Base-by-base conservation (phyloP, 2,888 invertebrate species). In the Tetanocera ferruginea region DNA sequence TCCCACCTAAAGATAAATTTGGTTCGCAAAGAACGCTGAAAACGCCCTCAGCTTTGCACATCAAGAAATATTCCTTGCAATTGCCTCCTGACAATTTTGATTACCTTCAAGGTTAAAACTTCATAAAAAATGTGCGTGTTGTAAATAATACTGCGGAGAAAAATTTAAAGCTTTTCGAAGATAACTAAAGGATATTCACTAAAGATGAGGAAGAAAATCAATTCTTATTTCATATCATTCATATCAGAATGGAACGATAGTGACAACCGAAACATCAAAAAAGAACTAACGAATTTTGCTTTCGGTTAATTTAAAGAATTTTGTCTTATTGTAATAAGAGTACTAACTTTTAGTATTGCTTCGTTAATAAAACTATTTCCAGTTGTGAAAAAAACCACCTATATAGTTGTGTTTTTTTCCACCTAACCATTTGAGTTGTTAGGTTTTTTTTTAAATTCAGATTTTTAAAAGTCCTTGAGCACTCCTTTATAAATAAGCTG, bases 21-120 rank as follows among this genome's bases (percentile, higher is more conserved):
- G 72, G 19, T 11, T 34, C 72, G 57, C 14, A 72, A 57, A 74
- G 19, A 19, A 57, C 57, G 57, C 19, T 57, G 19, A 25, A 37
- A 74, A 74, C 49, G 2, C 8, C 62, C 19, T 49, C 25, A 74
- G 31, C 43, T 64, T 28, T 74, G 28, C 49, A 64, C 51, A 49
- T 74, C 17, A 74, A 64, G 49, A 49, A n/a, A 37, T 73, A 55
- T 72, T 72, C 37, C 73, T 62, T 73, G 43, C 73, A 73, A 62
- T 34, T 57, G 55, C 34, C 57, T 72, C 73, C 73, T 62, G 31
- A 52, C 55, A 71, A 71, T 71, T 52, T 28, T 23, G 28, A 71
- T 52, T 71, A 70, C 19, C 60, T 73, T 73, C 23, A 73, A 6
- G 62, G 60, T 3, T 60, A 73, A 60, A 73, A 4, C 17, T 19